Base-by-base conservation (phyloP, 2,888 invertebrate genomes). In the Augochlorella aurata region DNA sequence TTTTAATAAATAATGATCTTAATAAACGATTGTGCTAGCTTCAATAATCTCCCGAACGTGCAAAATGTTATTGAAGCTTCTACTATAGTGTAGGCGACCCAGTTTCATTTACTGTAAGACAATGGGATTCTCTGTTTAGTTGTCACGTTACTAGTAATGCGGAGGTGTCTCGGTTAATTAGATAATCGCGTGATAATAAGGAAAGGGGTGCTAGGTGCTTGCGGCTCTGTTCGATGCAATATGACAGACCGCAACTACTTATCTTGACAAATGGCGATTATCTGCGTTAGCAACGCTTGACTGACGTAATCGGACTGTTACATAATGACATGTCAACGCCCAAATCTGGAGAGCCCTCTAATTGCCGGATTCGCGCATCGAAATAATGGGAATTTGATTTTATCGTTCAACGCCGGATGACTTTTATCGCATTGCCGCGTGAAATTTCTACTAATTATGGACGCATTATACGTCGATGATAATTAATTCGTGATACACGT, bases 251-350 rank as follows among this genome's bases (percentile, higher is more conserved):
- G 69, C 73, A 77, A 67, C 79, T 79, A 82, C 83, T 89, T 89
- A 89, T 88, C 87, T 84, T 89, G 85, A 89, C 85, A 87, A 89
- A 89, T 88, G 85, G 81, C 72, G 72, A 85, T 82, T 83, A 79
- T 87, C 82, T 82, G 77, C 58, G 65, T 61, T 71, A 45, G 65
- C 45, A 66, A 73, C 81, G 77, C 65, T 63, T 80, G 80, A 88
- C 75, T 81, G 85, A 83, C 88, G 73, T 88, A 89, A 88, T 89
- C 83, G 81, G 81, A 65, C 76, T 70, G 70, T 45, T 71, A 85
- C 86, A 87, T 84, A 88, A 89, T 84, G 86, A 85, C 83, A 50
- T 70, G 86, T 87, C 87, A 81, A 85, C 82, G 79, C 78, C 77
- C 65, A 71, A 76, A 50, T 70, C 66, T 67, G 18, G n/a, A 0